A percentile compares a stretch with the other conserved stretches of the same genome.
Evolutionary conservation across 2,113 vertebrate species (phyloP).

Genomic region (Dipodomys spectabilis): DNA sequence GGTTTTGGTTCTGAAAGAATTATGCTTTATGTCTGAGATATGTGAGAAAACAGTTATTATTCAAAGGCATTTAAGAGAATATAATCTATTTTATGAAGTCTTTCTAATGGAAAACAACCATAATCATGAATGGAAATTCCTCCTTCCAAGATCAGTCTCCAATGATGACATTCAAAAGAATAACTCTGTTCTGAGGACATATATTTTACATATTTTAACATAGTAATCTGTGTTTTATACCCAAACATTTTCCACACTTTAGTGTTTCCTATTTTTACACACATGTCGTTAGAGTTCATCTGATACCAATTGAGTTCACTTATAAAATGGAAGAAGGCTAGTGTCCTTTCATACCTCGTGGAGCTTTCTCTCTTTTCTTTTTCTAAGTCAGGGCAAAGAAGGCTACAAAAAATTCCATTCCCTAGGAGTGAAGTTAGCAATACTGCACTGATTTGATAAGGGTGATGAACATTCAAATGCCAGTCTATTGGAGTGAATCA

Average conservation of each 20-base stretch:
- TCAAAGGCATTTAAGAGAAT: neutral
- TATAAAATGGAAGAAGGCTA: constrained; percentile 8
- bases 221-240: constrained; percentile 2
- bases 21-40: neutral
- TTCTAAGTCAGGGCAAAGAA: neutral
- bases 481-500: constrained; percentile 20
- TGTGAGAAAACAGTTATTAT: neutral
- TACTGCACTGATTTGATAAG: constrained; percentile 30
- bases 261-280: constrained; percentile 34
- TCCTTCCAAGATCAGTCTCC: constrained; percentile 9
- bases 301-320: neutral
- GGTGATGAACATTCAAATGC: constrained; percentile 53
- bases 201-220: neutral
- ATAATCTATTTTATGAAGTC: constrained; percentile 18
- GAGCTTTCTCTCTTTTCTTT: constrained; percentile 2
- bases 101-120: constrained; percentile 14
- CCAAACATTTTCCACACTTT: neutral
- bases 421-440: constrained; percentile 53
- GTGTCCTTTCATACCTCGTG: neutral
- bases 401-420: constrained; percentile 22
- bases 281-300: neutral
- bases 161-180: constrained; percentile 15
- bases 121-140: neutral
- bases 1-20: constrained; percentile 18
- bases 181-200: neutral